Evolutionary conservation across 2,888 invertebrate species (phyloP), one percentile per base, ranked within the genome.

Genomic region (Anticlea derivata): DNA sequence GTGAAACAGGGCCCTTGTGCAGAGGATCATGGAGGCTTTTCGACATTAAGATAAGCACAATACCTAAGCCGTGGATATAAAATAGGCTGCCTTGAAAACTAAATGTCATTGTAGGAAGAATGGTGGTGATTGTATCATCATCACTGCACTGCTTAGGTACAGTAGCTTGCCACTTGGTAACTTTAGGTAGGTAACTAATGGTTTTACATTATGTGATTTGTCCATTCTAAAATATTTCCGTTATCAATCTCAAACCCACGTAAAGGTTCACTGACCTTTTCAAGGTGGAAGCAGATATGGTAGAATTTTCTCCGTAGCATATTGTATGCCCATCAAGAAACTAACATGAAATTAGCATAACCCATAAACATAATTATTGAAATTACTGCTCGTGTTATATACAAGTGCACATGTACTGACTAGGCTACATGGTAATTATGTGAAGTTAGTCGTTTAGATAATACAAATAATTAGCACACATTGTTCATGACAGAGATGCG

Each of bases 401-500:
- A 31, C 7, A n/a, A 12, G 13, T 17, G 13, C 13, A 27, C 10
- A 4, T 1, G n/a, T 26, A 26, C n/a, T 27, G 27, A 8, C 17
- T 31, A 34, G 26, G 26, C 39, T 27, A 34, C 22, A 7, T 12
- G 27, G 12, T 27, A 35, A 35, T 45, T 27, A 23, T 34, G n/a
- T n/a, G n/a, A n/a, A n/a, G n/a, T n/a, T 22, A 22, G 8, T 34
- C 23, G 35, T 22, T 13, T 7, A 34, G 22, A 33, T 46, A 43
- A 33, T 43, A 23, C 38, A 34, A 46, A 39, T 10, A 44, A 40
- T 51, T 51, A 51, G 10, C 44, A 17, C 34, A 37, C 7, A 30
- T 26, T 50, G 43, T 47, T 47, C 31, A 26, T 29, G 26, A 43
- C 41, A 50, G 46, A 30, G 44, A 17, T 54, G 48, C 43, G 30